Percentiles rank a stretch among this genome's conserved stretches.
Conservation (phyloP, 2,797 vertebrate genomes). For the Darevskia mixta region DNA sequence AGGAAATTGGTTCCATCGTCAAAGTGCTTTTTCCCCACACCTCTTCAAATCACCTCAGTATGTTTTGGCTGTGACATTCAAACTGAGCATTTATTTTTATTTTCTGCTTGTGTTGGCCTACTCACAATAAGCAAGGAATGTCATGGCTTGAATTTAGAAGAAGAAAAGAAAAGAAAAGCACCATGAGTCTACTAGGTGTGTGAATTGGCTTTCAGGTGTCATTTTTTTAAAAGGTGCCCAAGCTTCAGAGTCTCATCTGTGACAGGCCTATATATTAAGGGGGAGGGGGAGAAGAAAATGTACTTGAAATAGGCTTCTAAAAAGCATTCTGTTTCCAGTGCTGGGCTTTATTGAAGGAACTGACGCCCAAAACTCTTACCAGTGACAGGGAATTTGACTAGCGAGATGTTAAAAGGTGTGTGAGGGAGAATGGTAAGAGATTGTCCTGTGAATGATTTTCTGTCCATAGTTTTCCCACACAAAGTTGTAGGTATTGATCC, state of each 20-base stretch:
- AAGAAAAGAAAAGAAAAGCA: not conserved
- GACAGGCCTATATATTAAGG: conserved; percentile 33
- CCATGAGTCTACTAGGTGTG: not conserved
- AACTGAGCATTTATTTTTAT: not conserved
- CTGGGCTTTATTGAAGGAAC: conserved; percentile 34
- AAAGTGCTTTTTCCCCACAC: not conserved
- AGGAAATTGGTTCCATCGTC: not conserved
- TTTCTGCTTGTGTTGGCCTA: not conserved
- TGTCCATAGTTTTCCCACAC: conserved; percentile 44
- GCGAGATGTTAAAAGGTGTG: conserved; percentile 38
- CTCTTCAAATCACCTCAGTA: not conserved
- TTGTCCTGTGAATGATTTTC: conserved; percentile 40
- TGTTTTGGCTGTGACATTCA: not conserved
- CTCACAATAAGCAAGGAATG: not conserved
- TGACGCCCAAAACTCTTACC: conserved; percentile 40
- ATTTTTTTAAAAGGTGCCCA: not conserved
- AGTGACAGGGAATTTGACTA: conserved; percentile 50
- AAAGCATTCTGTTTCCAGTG: conserved; percentile 21
- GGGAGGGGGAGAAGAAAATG: conserved; percentile 27
- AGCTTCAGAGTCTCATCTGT: conserved; percentile 34
- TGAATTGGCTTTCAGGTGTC: not conserved
- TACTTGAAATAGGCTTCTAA: conserved; percentile 52
- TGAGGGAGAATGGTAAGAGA: conserved; percentile 18
- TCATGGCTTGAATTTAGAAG: not conserved
- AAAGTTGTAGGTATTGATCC: conserved; percentile 47